These are phyloP conservation scores for Salvator merianae DNA, from an alignment of 2,113 vertebrate genomes.

Conservation along the genomic window DNA sequence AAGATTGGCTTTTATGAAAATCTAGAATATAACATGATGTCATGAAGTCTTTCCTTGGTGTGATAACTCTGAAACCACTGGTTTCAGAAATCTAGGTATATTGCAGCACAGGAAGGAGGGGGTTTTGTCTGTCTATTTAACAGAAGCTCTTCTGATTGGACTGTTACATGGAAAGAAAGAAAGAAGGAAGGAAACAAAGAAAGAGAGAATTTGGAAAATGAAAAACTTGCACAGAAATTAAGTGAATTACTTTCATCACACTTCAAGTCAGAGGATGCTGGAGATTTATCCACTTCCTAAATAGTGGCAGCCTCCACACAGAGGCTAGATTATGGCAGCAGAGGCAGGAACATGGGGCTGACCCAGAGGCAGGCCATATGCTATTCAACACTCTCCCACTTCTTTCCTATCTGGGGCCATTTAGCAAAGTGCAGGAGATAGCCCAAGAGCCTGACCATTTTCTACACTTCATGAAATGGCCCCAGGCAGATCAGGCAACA, in stretches of 20 bases:
- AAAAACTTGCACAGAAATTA: not conserved
- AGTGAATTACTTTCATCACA: not conserved
- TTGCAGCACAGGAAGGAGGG: not conserved
- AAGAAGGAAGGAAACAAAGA: no score
- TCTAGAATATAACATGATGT: slow-evolving; percentile 48
- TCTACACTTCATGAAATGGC: no score
- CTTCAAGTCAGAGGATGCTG: not conserved
- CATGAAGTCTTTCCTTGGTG: slow-evolving; percentile 36
- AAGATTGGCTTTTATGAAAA: slow-evolving; percentile 25
- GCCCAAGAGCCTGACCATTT: no score
- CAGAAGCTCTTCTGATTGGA: not conserved
- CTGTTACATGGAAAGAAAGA: not conserved
- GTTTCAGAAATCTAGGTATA: slow-evolving; percentile 60
- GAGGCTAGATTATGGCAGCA: no score
- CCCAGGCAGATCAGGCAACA: no score
- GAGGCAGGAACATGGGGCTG: no score
- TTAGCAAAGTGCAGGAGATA: no score
- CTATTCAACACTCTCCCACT: no score
- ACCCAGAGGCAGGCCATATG: no score
- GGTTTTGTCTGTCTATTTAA: not conserved
- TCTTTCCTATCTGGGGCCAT: no score
- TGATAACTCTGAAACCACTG: not conserved
- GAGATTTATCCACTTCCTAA: not conserved
- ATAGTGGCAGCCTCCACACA: not conserved
- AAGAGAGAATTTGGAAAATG: not conserved